Evolutionary conservation across 2,113 vertebrate species (phyloP).

Genomic region (Sinosuthora webbiana): DNA sequence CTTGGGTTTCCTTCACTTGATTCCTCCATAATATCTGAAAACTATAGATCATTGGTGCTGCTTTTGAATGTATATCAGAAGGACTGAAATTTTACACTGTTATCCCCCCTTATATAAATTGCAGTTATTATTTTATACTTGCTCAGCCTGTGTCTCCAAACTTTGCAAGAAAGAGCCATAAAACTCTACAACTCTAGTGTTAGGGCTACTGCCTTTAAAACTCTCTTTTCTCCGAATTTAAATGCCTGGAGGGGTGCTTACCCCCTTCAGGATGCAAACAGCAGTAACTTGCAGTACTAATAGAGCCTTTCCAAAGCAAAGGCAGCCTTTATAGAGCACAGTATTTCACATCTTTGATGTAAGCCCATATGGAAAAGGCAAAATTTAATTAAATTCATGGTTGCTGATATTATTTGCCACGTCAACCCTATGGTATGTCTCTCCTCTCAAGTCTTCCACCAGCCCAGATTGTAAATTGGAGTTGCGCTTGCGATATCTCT

Average conservation of each 20-base stretch:
- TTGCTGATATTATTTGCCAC: rapidly evolving
- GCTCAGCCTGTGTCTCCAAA: neutral
- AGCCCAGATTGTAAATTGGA: neutral
- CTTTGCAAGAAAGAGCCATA: neutral
- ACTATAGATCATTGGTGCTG: neutral
- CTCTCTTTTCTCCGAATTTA: neutral
- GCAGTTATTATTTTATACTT: neutral
- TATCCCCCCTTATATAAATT: neutral
- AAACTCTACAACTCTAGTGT: neutral
- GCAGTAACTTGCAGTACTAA: neutral
- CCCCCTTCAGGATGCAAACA: neutral
- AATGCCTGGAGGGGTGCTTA: neutral
- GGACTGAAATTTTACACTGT: neutral
- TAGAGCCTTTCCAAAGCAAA: neutral
- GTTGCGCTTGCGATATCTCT: neutral
- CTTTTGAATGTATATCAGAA: neutral
- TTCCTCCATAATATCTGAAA: neutral
- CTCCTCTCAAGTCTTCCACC: neutral
- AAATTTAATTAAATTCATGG: neutral
- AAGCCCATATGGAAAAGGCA: neutral
- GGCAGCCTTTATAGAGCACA: neutral
- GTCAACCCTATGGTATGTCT: neutral
- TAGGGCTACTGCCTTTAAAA: neutral
- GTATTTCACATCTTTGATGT: neutral
- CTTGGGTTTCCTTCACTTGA: neutral